Evolutionary conservation across 2,797 vertebrate genomes (phyloP).

Genomic region (Potorous gilbertii): DNA sequence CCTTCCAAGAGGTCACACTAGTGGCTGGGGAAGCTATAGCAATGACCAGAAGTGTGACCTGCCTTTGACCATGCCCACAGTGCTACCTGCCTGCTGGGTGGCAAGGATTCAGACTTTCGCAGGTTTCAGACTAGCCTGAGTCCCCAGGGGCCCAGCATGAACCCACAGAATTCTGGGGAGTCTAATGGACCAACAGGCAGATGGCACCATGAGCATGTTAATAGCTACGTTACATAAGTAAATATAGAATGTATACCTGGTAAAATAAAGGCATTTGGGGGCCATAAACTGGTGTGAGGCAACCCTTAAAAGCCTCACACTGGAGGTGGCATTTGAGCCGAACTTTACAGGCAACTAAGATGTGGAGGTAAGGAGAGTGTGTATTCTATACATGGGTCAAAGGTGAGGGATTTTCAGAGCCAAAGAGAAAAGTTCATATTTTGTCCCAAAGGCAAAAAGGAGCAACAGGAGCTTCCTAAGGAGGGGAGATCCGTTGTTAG

Average conservation of each 20-base stretch:
- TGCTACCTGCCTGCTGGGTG: background rate
- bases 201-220: no score
- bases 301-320: no score
- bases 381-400: no score
- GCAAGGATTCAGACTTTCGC: background rate
- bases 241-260: background rate
- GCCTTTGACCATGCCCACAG: background rate
- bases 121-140: no score
- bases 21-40: no score
- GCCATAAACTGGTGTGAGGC: background rate
- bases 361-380: no score
- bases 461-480: no score
- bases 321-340: background rate
- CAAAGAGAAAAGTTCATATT: no score
- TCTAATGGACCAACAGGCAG: background rate
- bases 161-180: no score
- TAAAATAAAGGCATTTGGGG: background rate
- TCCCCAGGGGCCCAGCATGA: background rate
- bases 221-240: background rate
- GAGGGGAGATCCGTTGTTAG: no score
- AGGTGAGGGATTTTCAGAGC: no score
- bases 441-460: no score
- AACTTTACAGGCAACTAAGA: background rate
- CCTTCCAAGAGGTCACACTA: background rate
- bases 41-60: background rate